phyloP scores from a whole-genome alignment of 1,140 invertebrate species.

The Brevipalpus yothersi region DNA sequence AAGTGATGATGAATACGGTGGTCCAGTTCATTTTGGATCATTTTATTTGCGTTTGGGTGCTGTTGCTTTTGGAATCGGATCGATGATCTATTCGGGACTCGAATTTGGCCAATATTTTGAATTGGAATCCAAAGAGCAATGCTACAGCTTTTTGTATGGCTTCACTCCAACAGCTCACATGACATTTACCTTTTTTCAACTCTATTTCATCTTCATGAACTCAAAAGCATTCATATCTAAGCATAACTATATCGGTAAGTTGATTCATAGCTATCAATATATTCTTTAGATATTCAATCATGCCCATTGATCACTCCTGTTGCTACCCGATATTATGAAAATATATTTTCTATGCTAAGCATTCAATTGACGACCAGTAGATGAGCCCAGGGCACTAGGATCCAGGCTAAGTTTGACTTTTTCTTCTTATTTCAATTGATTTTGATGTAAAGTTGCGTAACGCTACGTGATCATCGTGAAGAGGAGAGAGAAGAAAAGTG shows the following conservation, averaged over 20 bases:
- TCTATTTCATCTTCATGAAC: slow-evolving; percentile 88
- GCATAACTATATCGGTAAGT: slow-evolving; percentile 9
- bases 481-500: no score
- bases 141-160: slow-evolving; percentile 58
- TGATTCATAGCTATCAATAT: background rate
- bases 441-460: no score
- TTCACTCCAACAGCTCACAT: slow-evolving; percentile 62
- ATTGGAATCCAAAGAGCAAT: slow-evolving; percentile 50
- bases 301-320: no score
- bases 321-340: no score
- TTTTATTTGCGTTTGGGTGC: slow-evolving; percentile 81
- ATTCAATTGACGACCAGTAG: no score
- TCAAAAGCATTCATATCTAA: slow-evolving; percentile 22
- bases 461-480: no score
- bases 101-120: slow-evolving; percentile 85
- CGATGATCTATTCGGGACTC: slow-evolving; percentile 78
- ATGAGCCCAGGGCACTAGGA: no score
- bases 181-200: slow-evolving; percentile 80
- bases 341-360: no score
- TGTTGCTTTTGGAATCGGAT: slow-evolving; percentile 77
- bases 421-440: no score
- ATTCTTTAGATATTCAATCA: no score
- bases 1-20: background rate
- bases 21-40: slow-evolving; percentile 37
- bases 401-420: no score